Base-by-base conservation (phyloP, 2,113 vertebrate species). In the Rhynchopsitta pachyrhyncha region DNA sequence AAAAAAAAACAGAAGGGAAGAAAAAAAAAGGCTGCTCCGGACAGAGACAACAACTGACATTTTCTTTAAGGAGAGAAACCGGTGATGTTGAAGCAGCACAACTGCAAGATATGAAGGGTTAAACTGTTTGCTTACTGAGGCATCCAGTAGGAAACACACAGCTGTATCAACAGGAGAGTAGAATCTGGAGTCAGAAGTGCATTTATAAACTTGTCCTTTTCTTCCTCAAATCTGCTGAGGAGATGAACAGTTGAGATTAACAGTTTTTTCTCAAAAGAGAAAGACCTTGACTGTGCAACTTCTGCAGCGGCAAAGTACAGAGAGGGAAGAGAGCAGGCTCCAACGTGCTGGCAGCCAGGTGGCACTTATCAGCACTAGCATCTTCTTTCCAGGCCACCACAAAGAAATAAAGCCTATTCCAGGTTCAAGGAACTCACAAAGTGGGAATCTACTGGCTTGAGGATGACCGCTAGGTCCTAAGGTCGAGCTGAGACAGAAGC, bases 131-230 rank as follows among this genome's bases (percentile, higher is more conserved):
- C 71, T 94, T 81, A 71, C 29, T 41, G 47, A 94, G n/a, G 20
- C 62, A 86, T 82, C 5, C 9, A 79, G 66, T 52, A 63, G 79
- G 35, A 87, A 94, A 59, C 46, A 70, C 47, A 84, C 96, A 96
- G 96, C 94, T 97, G 94, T 85, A 95, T 94, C 95, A 97, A 96
- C 94, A 96, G 73, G 50, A 91, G 93, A 57, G 17, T 41, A 6
- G 80, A 73, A 60, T 86, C 49, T 85, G 90, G 83, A 97, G n/a
- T 86, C 75, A 92, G 64, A 95, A 62, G 2, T n/a, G 29, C 50
- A 62, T 60, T 95, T 93, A 89, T 79, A 57, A 44, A 92, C n/a
- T 47, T 91, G 78, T 62, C 41, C 35, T 90, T 93, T 91, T 91
- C 75, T 85, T 94, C 68, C 66, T 78, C 44, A 68, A 49, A 77